These are phyloP conservation scores for Ostrea denselamellosa DNA, from an alignment of 1,140 invertebrate species.

Conservation along the genomic window DNA sequence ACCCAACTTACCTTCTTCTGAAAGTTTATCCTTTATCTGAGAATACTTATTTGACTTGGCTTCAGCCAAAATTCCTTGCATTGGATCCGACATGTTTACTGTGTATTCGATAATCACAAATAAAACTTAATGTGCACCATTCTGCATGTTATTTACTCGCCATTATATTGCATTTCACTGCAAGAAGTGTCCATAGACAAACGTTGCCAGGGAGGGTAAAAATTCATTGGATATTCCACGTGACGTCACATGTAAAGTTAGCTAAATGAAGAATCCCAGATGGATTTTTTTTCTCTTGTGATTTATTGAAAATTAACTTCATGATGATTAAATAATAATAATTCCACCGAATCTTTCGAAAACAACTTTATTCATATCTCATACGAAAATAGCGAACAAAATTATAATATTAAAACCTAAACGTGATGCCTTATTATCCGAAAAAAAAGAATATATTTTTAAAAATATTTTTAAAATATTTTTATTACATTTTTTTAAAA, in stretches of 20 bases:
- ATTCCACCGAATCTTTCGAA: not conserved
- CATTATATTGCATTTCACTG: slow-evolving; percentile 13
- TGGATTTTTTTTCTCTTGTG: not conserved
- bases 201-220: slow-evolving; percentile 72
- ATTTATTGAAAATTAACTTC: too few species aligned
- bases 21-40: slow-evolving; percentile 67
- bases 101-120: slow-evolving; percentile 5
- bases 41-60: slow-evolving; percentile 74
- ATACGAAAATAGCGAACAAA: not conserved
- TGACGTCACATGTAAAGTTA: slow-evolving; percentile 47
- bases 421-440: not conserved
- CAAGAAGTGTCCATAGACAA: slow-evolving; percentile 57
- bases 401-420: not conserved
- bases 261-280: not conserved
- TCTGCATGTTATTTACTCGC: slow-evolving; percentile 43
- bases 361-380: not conserved
- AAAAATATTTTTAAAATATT: too few species aligned
- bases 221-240: slow-evolving; percentile 56
- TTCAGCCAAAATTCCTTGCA: slow-evolving; percentile 72
- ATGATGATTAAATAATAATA: not conserved
- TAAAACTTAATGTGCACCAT: slow-evolving; percentile 3
- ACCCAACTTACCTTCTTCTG: slow-evolving; percentile 71
- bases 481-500: too few species aligned
- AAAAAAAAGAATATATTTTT: not conserved
- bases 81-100: slow-evolving; percentile 70